Evolutionary conservation across 2,888 invertebrate species (phyloP).

Genomic region (Metellina segmentata): DNA sequence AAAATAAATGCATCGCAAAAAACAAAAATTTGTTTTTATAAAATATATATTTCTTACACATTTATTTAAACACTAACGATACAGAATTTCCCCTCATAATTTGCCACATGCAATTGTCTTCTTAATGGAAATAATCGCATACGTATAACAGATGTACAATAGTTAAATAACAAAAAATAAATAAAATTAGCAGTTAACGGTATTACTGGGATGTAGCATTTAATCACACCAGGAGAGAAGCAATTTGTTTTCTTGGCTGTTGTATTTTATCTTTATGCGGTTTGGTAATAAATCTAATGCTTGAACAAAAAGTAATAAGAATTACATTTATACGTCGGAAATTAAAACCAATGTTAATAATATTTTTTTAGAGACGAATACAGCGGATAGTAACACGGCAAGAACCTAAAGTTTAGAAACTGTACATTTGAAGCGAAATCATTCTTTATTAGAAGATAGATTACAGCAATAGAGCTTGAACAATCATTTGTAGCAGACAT

Average conservation of each 20-base stretch:
- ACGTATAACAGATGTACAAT: too few species aligned
- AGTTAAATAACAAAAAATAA: too few species aligned
- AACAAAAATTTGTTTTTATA: background rate
- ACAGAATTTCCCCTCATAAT: background rate
- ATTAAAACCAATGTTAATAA: background rate
- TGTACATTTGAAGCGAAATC: background rate
- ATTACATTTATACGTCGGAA: background rate
- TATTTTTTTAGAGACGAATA: background rate
- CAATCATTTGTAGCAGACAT: constrained; percentile 5
- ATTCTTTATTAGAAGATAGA: background rate
- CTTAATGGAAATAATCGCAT: background rate
- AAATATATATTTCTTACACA: background rate
- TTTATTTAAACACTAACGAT: background rate
- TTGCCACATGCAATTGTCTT: background rate
- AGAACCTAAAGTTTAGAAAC: background rate
- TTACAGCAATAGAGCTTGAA: constrained; percentile 9
- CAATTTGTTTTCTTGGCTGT: too few species aligned
- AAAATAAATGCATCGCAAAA: background rate
- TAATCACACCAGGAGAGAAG: too few species aligned
- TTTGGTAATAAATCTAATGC: too few species aligned
- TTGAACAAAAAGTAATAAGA: background rate
- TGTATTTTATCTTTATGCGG: too few species aligned
- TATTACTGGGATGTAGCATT: too few species aligned
- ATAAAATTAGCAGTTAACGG: too few species aligned
- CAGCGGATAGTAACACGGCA: background rate